Evolutionary conservation across 2,888 invertebrate species (phyloP).

Genomic region (Aphodius granarius): DNA sequence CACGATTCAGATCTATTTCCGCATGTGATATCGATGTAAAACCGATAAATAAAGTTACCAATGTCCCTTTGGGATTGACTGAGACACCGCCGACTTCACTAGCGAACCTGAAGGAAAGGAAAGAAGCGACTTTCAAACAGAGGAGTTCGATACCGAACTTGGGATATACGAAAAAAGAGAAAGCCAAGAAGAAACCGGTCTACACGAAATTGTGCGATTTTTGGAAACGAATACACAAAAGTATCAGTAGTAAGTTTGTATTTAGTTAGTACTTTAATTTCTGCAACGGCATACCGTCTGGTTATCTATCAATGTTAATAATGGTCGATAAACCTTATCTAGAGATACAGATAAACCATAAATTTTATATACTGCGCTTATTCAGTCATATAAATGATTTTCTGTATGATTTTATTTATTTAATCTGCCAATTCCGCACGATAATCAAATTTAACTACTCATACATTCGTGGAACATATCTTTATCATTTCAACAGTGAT

Average conservation of each 20-base stretch:
- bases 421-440: too few relatives aligned
- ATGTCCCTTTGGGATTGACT: slow-evolving; percentile 20
- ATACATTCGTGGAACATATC: too few relatives aligned
- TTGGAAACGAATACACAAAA: slow-evolving; percentile 44
- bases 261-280: background rate
- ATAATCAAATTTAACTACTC: too few relatives aligned
- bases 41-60: slow-evolving; percentile 7
- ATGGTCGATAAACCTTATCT: background rate
- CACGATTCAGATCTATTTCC: slow-evolving; percentile 43
- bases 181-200: slow-evolving; percentile 30
- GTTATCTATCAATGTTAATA: background rate
- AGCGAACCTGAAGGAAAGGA: slow-evolving; percentile 28
- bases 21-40: slow-evolving; percentile 39
- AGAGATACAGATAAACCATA: background rate
- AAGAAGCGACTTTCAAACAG: slow-evolving; percentile 19
- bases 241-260: slow-evolving; percentile 38
- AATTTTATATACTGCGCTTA: background rate
- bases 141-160: slow-evolving; percentile 26
- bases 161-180: slow-evolving; percentile 24
- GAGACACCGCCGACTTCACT: slow-evolving; percentile 24
- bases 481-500: too few relatives aligned
- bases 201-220: slow-evolving; percentile 40
- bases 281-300: background rate
- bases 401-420: too few relatives aligned
- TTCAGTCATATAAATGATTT: too few relatives aligned